A percentile compares a stretch with the other conserved stretches of the same genome.
These are phyloP conservation scores for Nycticryphes semicollaris DNA, from an alignment of 2,113 vertebrate species.

Conservation along the genomic window DNA sequence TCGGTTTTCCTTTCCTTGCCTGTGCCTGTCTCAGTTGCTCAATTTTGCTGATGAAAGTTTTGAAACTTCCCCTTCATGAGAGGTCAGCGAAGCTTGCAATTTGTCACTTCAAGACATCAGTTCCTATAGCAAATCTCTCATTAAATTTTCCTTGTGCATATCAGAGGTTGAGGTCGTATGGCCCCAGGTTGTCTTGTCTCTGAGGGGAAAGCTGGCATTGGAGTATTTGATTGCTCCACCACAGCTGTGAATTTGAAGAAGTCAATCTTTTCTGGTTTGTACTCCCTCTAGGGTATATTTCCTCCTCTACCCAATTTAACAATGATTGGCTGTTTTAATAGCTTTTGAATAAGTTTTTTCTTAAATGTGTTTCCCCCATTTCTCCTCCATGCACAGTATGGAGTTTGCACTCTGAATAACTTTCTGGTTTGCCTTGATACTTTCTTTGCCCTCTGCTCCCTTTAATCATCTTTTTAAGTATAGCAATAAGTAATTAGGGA, in stretches of 20 bases:
- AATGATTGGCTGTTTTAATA: constrained; percentile 34
- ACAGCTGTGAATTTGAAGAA: constrained; percentile 23
- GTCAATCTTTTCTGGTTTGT: constrained; percentile 20
- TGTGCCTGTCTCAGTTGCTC: neutral
- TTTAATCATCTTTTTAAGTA: neutral
- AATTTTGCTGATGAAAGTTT: constrained; percentile 34
- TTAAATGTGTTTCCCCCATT: neutral
- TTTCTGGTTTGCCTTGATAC: neutral
- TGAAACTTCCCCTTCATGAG: neutral
- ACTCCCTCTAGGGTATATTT: constrained; percentile 24
- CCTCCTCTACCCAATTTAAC: constrained; percentile 4
- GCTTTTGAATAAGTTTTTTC: constrained; percentile 44
- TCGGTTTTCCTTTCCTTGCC: neutral
- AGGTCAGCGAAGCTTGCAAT: constrained; percentile 28
- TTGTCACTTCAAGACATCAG: constrained; percentile 31
- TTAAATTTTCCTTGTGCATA: constrained; percentile 23
- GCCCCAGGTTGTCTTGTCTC: constrained; percentile 33
- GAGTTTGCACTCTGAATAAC: neutral
- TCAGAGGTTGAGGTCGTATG: neutral
- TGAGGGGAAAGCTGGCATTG: neutral
- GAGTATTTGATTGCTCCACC: constrained; percentile 40
- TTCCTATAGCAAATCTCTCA: constrained; percentile 30
- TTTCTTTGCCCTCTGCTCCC: neutral
- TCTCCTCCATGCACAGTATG: neutral
- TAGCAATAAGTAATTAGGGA: constrained; percentile 4